Evolutionary conservation across 2,797 vertebrate genomes (phyloP), one percentile per base, ranked within the genome.

Genomic region (Podargus strigoides): DNA sequence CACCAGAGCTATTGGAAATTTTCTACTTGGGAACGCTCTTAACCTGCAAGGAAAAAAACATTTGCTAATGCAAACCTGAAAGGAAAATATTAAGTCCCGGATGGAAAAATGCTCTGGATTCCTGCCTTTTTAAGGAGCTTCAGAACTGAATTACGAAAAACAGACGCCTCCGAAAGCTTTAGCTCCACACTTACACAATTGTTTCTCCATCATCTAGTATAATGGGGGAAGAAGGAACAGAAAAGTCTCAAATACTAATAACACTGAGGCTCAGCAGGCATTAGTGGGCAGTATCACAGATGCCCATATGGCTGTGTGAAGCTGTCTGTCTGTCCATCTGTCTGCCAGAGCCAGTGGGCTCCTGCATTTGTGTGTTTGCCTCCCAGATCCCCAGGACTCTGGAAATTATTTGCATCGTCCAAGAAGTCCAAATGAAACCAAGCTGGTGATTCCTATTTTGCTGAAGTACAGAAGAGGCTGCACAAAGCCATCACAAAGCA

Each of bases 91-190:
- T 24, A 87, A 90, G 81, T 67, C 49, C 41, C 0, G 5, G 50
- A 39, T 47, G 78, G 87, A 94, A 94, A 94, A 94, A 67, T 8
- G 62, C 69, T 88, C 80, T 92, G 87, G 79, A 78, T 19, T 94
- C 32, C 74, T 90, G 89, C 85, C 92, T 94, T 81, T 87, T 53
- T 47, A 44, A 84, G 70, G 79, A 60, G 69, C 50, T 97, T 69
- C 87, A 92, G 76, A 70, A 69, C 1, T 4, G 60, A 91, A 56
- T 62, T 85, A 89, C 20, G 3, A 94, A 83, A 86, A 59, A 3
- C 70, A 93, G 93, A 79, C 0, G 0, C 37, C 12, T 68, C 55
- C 21, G 20, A 82, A 89, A 69, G 75, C 53, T 91, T 93, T 27
- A 88, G 72, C 55, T 90, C 73, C 49, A 53, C 46, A 75, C 70